A percentile compares a stretch with the other conserved stretches of the same genome.
phyloP scores from a whole-genome alignment of 2,888 invertebrate genomes.

The Callosobruchus maculatus region DNA sequence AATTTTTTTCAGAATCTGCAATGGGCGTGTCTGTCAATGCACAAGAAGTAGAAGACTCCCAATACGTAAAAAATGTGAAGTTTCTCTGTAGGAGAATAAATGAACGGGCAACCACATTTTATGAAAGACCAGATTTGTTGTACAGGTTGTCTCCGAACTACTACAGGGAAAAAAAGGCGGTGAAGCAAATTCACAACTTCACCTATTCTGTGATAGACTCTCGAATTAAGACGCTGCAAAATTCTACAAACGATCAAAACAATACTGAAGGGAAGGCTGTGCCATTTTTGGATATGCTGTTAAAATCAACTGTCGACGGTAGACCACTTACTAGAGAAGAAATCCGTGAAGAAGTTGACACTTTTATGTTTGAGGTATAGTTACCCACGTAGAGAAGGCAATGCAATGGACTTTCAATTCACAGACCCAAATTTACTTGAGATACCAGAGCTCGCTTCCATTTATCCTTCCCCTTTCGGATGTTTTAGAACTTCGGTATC shows the following conservation, averaged over 20 bases:
- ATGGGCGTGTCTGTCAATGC: constrained; percentile 2
- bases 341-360: constrained; percentile 68
- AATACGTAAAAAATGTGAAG: constrained; percentile 1
- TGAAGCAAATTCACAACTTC: constrained; percentile 3
- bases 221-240: neutral
- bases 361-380: constrained; percentile 67
- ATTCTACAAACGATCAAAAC: neutral
- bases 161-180: constrained; percentile 45
- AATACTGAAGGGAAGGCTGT: constrained; percentile 50
- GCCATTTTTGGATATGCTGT: constrained; percentile 65
- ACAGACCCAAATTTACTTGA: too few species aligned
- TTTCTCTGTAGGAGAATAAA: neutral
- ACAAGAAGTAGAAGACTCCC: neutral
- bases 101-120: constrained; percentile 34
- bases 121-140: constrained; percentile 35
- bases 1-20: constrained; percentile 1
- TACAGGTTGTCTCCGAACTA: constrained; percentile 59
- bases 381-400: too few species aligned
- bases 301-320: constrained; percentile 52
- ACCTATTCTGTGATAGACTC: constrained; percentile 5
- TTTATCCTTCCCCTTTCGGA: too few species aligned
- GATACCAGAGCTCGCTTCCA: too few species aligned
- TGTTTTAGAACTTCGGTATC: too few species aligned
- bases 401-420: too few species aligned
- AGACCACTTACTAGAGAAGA: constrained; percentile 53